Evolutionary conservation across 2,113 vertebrate genomes (phyloP), one percentile per base, ranked within the genome.

Genomic region (Takifugu flavidus): DNA sequence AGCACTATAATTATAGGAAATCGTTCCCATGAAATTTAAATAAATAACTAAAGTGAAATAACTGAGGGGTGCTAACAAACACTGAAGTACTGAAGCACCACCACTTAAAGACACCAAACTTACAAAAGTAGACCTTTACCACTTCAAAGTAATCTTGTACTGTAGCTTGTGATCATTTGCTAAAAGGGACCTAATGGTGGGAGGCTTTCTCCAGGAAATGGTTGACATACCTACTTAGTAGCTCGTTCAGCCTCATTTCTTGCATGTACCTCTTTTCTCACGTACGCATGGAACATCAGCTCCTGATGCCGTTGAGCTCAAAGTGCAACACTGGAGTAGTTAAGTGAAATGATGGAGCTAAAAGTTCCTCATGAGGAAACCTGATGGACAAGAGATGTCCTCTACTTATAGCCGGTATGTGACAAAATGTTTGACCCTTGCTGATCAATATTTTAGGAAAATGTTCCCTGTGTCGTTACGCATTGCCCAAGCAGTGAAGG

Each of bases 361-460:
- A 53, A 46, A 43, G 49, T 55, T 72, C 68, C 52, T 75, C 57
- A 64, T 64, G 31, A 55, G 55, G 67, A 70, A 77, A 71, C 25
- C 27, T 13, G 15, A 50, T 43, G 56, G 61, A 70, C 78, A 69
- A 42, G 8, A 49, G 69, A 73, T 66, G 29, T 72, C 34, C 58
- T 85, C 83, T 78, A 77, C 80, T 86, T 86, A 83, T 87, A 89
- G 79, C 74, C 51, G 39, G 57, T 76, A 60, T 70, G 79, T 50
- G 65, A 79, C 75, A 79, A 86, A 79, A 90, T 82, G 84, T 80
- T 90, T 89, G 88, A 91, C 87, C 84, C 77, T 59, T 13, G 6
- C 53, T 80, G 65, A 90, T 92, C 86, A 92, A 91, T 91, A 91
- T 91, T 91, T 91, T 82, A 92, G 70, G 65, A 79, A 89, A 83